phyloP scores from a whole-genome alignment of 2,888 invertebrate species.

The Nebria brevicollis region DNA sequence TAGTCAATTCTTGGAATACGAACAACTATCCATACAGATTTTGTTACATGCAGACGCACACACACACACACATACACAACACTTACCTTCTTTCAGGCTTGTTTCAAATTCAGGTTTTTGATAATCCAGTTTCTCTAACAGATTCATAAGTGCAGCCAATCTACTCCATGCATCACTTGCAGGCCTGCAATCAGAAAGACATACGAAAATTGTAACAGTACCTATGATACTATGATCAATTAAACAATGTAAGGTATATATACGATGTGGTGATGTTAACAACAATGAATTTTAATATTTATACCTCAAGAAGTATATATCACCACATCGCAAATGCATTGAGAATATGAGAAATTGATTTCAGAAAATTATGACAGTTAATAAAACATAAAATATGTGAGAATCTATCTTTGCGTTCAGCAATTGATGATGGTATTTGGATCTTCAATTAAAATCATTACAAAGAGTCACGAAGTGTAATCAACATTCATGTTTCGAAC shows the following conservation, averaged over 20 bases:
- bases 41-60: background rate
- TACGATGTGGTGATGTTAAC: too few species aligned
- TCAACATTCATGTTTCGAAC: conserved; percentile 31
- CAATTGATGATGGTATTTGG: conserved; percentile 35
- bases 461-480: conserved; percentile 41
- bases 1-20: background rate
- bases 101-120: conserved; percentile 67
- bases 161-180: conserved; percentile 83
- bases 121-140: conserved; percentile 75
- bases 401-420: conserved; percentile 30
- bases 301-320: background rate
- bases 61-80: background rate
- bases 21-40: background rate
- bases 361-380: background rate
- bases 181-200: conserved; percentile 63
- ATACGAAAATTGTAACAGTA: background rate
- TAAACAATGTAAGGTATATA: background rate
- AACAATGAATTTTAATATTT: too few species aligned
- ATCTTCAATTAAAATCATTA: conserved; percentile 46
- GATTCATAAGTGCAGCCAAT: conserved; percentile 80
- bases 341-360: background rate
- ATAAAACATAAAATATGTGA: conserved; percentile 43
- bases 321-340: background rate
- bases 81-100: conserved; percentile 62
- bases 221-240: background rate